phyloP scores from a whole-genome alignment of 2,888 invertebrate genomes.

The Embidobia sp. region DNA sequence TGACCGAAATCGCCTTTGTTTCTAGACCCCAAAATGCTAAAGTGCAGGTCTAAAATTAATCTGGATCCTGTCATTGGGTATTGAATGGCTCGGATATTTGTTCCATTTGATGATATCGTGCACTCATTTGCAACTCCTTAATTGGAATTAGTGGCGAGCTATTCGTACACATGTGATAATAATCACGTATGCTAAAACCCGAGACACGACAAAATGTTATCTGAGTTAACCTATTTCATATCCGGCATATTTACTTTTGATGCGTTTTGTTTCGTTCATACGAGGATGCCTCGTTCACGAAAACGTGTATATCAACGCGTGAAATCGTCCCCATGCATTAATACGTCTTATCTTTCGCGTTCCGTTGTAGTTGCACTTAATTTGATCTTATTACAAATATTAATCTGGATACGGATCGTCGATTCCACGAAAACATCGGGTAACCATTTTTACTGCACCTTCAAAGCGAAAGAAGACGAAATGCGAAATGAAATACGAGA shows the following conservation, averaged over 20 bases:
- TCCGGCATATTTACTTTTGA: conserved; percentile 27
- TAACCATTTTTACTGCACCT: no score
- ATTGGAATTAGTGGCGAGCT: conserved; percentile 40
- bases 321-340: conserved; percentile 11
- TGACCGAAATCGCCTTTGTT: no score
- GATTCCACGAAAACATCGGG: no score
- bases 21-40: no score
- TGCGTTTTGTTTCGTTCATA: conserved; percentile 13
- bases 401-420: background rate
- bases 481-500: no score
- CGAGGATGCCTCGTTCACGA: conserved; percentile 7
- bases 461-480: no score
- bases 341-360: conserved; percentile 19
- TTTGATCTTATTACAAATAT: conserved; percentile 13
- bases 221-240: conserved; percentile 35
- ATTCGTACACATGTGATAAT: conserved; percentile 34
- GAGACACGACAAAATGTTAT: conserved; percentile 36
- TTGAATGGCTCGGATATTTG: no score
- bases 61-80: no score
- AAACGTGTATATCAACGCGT: conserved; percentile 27
- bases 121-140: conserved; percentile 41
- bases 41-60: no score
- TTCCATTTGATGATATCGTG: conserved; percentile 30
- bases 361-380: conserved; percentile 17
- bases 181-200: conserved; percentile 27